Conservation (phyloP, 2,797 vertebrate genomes). For the Syndactyla subalaris region DNA sequence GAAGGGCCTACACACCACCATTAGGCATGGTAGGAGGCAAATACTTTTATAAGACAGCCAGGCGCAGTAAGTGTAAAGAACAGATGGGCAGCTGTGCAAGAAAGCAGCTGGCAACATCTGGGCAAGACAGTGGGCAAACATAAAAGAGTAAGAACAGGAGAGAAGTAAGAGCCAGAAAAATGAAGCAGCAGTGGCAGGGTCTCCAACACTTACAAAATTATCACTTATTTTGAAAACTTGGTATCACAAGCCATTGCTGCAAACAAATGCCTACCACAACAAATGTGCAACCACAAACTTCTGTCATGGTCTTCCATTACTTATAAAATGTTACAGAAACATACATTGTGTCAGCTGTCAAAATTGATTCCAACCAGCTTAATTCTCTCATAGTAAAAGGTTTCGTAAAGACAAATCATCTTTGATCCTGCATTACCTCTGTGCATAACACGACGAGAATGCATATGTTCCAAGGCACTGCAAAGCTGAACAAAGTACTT, state of each 20-base stretch:
- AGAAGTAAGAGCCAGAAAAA: not conserved
- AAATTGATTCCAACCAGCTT: not conserved
- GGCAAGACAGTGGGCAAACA: not conserved
- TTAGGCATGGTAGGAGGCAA: not conserved
- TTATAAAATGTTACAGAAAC: not conserved
- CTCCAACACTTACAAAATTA: not conserved
- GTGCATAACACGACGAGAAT: conserved; percentile 97
- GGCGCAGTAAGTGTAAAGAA: not conserved
- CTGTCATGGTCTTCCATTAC: not conserved
- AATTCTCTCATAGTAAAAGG: not conserved
- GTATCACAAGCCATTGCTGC: not conserved
- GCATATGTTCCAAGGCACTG: conserved; percentile 98
- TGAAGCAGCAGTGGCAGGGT: not conserved
- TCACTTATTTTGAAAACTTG: not conserved
- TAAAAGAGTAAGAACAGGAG: not conserved
- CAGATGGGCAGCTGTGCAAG: not conserved
- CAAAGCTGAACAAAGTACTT: conserved; percentile 99
- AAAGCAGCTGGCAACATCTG: not conserved
- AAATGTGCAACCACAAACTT: not conserved
- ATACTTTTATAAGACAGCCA: not conserved
- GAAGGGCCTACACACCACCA: not conserved
- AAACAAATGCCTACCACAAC: not conserved
- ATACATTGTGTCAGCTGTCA: not conserved
- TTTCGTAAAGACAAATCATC: not conserved
- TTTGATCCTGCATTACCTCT: conserved; percentile 82